phyloP scores from a whole-genome alignment of 2,113 vertebrate genomes.

The Numenius arquata region DNA sequence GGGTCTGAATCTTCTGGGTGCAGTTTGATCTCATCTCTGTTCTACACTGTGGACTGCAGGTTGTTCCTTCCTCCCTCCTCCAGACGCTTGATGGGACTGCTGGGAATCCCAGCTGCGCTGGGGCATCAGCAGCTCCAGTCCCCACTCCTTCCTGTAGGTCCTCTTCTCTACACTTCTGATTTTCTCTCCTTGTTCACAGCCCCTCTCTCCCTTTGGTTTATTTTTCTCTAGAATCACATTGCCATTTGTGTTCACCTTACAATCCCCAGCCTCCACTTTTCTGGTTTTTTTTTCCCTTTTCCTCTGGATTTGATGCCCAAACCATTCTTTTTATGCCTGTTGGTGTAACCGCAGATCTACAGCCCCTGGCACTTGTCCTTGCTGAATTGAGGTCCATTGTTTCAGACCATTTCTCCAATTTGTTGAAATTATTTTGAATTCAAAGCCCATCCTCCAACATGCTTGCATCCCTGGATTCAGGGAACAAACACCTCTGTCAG shows the following conservation, averaged over 20 bases:
- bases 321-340: rapidly evolving
- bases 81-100: background rate
- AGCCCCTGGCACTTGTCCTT: background rate
- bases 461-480: background rate
- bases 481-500: background rate
- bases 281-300: background rate
- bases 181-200: background rate
- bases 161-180: background rate
- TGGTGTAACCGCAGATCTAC: rapidly evolving
- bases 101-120: background rate
- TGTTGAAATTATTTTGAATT: background rate
- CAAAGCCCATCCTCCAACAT: background rate
- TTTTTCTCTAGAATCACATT: background rate
- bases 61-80: background rate
- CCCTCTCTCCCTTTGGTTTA: background rate
- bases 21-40: background rate
- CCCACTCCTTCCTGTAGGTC: background rate
- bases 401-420: background rate
- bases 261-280: background rate
- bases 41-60: rapidly evolving
- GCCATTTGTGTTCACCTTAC: background rate
- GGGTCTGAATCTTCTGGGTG: background rate
- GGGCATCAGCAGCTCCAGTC: background rate
- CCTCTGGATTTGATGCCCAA: background rate
- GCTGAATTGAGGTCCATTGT: background rate